Conservation (phyloP, 2,113 vertebrate genomes). For the Holacanthus passer region DNA sequence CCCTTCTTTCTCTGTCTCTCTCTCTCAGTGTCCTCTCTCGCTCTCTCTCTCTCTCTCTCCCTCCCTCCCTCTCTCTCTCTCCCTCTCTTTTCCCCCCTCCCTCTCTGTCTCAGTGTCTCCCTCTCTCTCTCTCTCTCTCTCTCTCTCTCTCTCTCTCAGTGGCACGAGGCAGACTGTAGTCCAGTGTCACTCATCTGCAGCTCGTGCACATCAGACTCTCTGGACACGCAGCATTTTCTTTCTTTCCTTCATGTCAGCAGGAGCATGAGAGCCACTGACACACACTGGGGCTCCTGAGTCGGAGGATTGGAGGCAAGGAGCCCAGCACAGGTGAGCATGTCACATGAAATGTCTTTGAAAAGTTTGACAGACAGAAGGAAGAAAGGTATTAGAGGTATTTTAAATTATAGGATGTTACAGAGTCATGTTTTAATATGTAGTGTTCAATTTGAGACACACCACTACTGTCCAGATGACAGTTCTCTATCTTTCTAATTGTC, state of each 20-base stretch:
- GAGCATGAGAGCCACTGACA: constrained; percentile 5
- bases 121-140: constrained; percentile 10
- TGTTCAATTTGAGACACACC: neutral
- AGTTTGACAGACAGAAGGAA: constrained; percentile 24
- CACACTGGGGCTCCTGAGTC: neutral
- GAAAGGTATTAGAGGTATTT: neutral
- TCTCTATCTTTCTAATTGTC: neutral
- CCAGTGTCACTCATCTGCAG: constrained; percentile 48
- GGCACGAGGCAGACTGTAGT: constrained; percentile 33
- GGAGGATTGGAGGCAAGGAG: constrained; percentile 50
- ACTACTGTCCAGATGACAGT: neutral
- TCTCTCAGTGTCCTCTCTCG: neutral
- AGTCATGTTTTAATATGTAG: too few relatives aligned
- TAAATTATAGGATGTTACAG: neutral
- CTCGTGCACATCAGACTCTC: constrained; percentile 10
- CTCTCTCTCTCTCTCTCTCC: constrained; percentile 4
- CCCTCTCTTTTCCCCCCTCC: constrained; percentile 10
- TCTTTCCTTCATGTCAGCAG: neutral
- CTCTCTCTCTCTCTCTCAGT: neutral
- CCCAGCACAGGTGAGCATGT: constrained; percentile 64
- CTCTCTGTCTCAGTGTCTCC: neutral
- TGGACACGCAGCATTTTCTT: neutral
- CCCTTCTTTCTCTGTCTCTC: constrained; percentile 11
- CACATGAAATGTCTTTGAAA: neutral
- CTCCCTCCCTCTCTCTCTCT: constrained; percentile 6